A percentile compares a stretch with the other conserved stretches of the same genome.
These are phyloP conservation scores for Bungarus multicinctus DNA, from an alignment of 2,113 vertebrate genomes.

Conservation along the genomic window DNA sequence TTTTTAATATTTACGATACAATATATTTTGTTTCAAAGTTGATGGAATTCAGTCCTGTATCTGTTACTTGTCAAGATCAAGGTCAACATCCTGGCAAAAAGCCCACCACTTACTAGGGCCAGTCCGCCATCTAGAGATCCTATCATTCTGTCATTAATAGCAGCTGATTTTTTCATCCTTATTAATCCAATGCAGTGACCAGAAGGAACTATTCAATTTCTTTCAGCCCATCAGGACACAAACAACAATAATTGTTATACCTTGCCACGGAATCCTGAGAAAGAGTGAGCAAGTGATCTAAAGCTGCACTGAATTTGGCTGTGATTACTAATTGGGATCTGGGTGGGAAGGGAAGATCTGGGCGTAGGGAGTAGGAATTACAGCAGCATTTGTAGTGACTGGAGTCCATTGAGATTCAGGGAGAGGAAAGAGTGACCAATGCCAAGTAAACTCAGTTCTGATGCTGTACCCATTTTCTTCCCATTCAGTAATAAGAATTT, in stretches of 20 bases:
- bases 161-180: background rate
- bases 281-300: background rate
- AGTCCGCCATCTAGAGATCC: background rate
- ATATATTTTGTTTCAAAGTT: background rate
- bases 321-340: rapidly evolving
- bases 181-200: background rate
- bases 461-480: background rate
- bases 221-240: background rate
- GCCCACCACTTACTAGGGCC: no score
- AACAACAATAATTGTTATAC: background rate
- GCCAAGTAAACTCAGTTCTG: background rate
- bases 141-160: background rate
- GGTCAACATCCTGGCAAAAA: background rate
- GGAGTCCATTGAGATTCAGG: background rate
- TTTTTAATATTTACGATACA: background rate
- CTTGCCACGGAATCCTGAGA: background rate
- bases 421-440: background rate
- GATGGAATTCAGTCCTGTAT: background rate
- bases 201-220: background rate
- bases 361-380: background rate
- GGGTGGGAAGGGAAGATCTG: background rate
- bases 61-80: background rate
- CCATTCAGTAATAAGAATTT: background rate
- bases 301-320: background rate
- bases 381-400: background rate